Conservation (phyloP, 2,797 vertebrate species). For the Huso huso region DNA sequence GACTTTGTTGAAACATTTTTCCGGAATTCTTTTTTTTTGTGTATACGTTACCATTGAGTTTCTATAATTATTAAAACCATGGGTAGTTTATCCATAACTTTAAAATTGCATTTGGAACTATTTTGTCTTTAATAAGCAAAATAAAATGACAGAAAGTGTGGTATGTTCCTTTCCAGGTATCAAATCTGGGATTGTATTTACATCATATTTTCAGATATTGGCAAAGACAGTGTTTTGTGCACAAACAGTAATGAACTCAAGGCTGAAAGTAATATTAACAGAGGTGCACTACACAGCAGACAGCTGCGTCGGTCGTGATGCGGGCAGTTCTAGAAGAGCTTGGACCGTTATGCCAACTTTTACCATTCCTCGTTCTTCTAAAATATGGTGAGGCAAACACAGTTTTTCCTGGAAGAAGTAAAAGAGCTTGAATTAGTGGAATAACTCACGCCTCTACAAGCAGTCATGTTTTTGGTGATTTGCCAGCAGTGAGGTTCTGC, state of each 20-base stretch:
- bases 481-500: too few species aligned
- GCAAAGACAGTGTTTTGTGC: conserved; percentile 1
- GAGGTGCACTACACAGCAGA: conserved; percentile 65
- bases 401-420: conserved; percentile 74
- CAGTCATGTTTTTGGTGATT: too few species aligned
- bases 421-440: conserved; percentile 12
- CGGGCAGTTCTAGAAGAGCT: conserved; percentile 83
- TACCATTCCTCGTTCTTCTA: conserved; percentile 90
- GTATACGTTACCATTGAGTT: too few species aligned
- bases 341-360: conserved; percentile 91
- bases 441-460: too few species aligned
- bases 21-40: too few species aligned
- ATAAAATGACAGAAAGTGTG: too few species aligned
- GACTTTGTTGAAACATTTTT: too few species aligned
- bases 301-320: conserved; percentile 70
- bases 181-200: neutral
- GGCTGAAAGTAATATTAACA: neutral
- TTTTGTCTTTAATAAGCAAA: too few species aligned
- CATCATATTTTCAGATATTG: neutral
- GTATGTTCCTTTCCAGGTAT: neutral
- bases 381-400: conserved; percentile 94
- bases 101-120: too few species aligned
- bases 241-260: neutral
- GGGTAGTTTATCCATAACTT: too few species aligned
- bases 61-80: too few species aligned